Conservation (phyloP, 2,797 vertebrate genomes). For the Vipera latastei region DNA sequence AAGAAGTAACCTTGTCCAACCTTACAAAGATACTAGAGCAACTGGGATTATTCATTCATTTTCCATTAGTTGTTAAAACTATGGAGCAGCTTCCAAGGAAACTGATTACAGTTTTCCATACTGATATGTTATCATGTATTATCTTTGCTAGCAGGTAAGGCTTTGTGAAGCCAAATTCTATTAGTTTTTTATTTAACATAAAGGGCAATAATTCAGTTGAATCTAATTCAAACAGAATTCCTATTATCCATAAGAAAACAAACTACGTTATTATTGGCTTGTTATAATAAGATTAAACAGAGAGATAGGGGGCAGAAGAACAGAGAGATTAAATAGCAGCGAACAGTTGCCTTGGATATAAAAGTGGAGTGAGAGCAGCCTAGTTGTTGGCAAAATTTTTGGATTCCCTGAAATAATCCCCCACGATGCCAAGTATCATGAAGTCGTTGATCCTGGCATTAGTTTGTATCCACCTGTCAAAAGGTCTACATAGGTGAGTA, state of each 20-base stretch:
- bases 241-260: background rate
- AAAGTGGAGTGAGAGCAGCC: background rate
- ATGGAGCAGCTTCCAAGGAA: background rate
- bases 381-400: background rate
- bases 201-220: slow-evolving; percentile 39
- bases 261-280: background rate
- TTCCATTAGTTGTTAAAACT: slow-evolving; percentile 7
- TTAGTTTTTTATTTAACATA: background rate
- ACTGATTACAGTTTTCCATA: background rate
- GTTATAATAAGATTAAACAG: background rate
- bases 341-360: background rate
- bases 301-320: background rate
- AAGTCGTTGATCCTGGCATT: slow-evolving; percentile 55
- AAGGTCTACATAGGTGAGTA: slow-evolving; percentile 49
- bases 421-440: slow-evolving; percentile 39
- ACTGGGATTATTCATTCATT: slow-evolving; percentile 10
- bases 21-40: slow-evolving; percentile 17
- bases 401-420: background rate
- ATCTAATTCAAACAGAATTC: slow-evolving; percentile 5
- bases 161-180: slow-evolving; percentile 8
- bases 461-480: slow-evolving; percentile 60
- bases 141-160: slow-evolving; percentile 19
- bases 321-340: background rate
- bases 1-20: background rate
- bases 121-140: slow-evolving; percentile 31